These are phyloP conservation scores for Cantharis nigra DNA, from an alignment of 2,888 invertebrate species.

Conservation along the genomic window DNA sequence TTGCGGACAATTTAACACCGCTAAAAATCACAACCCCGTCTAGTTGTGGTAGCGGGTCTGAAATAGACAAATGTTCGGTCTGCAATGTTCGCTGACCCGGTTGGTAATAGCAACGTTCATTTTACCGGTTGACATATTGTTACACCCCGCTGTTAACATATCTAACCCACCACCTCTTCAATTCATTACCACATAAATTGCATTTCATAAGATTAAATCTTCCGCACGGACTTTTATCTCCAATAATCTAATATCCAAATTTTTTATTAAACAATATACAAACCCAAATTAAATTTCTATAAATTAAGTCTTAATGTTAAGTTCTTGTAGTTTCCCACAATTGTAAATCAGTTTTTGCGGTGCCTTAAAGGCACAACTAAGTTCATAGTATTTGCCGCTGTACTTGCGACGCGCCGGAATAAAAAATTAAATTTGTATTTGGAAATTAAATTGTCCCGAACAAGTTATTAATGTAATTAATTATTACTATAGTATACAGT, in stretches of 20 bases:
- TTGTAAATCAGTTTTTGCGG: not conserved
- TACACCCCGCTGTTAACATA: constrained; percentile 31
- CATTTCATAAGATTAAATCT: constrained; percentile 20
- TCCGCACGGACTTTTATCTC: not conserved
- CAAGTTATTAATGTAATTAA: not conserved
- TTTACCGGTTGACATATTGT: constrained; percentile 34
- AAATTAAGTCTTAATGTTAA: not conserved
- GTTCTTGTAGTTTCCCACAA: not conserved
- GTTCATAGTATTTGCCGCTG: not conserved
- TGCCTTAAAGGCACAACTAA: not conserved
- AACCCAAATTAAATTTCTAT: not conserved
- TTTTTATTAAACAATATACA: not conserved
- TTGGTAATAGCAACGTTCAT: constrained; percentile 32
- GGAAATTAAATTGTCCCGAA: not conserved
- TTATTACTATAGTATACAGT: not conserved
- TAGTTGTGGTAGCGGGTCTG: constrained; percentile 34
- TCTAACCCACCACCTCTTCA: constrained; percentile 25
- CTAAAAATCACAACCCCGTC: constrained; percentile 37
- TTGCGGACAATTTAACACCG: constrained; percentile 39
- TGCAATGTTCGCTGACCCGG: constrained; percentile 37
- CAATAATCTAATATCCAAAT: not conserved
- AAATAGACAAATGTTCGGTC: constrained; percentile 41
- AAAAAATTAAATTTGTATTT: not conserved
- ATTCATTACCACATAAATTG: constrained; percentile 29
- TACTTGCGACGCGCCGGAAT: not conserved